Evolutionary conservation across 2,888 invertebrate genomes (phyloP).

Genomic region (Rotaria sp.): DNA sequence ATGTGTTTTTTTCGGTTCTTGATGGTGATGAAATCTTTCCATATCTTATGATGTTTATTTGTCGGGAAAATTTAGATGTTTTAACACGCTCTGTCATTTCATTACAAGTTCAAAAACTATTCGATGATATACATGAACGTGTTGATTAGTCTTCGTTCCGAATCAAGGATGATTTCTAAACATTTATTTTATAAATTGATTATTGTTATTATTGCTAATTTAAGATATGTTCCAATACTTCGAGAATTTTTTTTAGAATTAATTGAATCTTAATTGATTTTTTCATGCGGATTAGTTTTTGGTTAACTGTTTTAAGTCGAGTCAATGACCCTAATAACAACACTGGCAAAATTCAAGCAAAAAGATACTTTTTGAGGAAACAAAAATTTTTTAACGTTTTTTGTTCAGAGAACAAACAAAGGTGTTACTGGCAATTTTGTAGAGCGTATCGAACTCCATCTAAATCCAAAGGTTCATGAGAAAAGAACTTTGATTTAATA

Average conservation of each 20-base stretch:
- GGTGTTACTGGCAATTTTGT: too few relatives aligned
- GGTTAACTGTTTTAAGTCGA: constrained; percentile 82
- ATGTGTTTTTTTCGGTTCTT: constrained; percentile 42
- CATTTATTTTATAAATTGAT: constrained; percentile 85
- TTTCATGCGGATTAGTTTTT: constrained; percentile 88
- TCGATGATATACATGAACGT: constrained; percentile 84
- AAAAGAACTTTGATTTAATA: too few relatives aligned
- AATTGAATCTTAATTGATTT: constrained; percentile 82
- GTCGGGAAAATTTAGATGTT: constrained; percentile 66
- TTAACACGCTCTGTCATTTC: constrained; percentile 73
- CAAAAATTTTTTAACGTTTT: too few relatives aligned
- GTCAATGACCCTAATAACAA: too few relatives aligned
- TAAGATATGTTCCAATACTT: constrained; percentile 89
- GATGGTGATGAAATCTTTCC: constrained; percentile 67
- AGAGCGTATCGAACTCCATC: too few relatives aligned
- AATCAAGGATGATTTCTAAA: constrained; percentile 94
- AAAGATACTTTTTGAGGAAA: too few relatives aligned
- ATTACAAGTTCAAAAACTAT: constrained; percentile 60
- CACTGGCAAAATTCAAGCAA: too few relatives aligned
- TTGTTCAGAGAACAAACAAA: too few relatives aligned
- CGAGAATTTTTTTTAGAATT: constrained; percentile 93
- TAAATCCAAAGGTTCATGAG: too few relatives aligned
- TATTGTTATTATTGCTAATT: constrained; percentile 74
- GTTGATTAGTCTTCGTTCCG: constrained; percentile 82
- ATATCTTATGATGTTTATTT: constrained; percentile 85